These are phyloP conservation scores for Dicerorhinus sumatrensis DNA, from an alignment of 2,113 vertebrate genomes.

Conservation along the genomic window DNA sequence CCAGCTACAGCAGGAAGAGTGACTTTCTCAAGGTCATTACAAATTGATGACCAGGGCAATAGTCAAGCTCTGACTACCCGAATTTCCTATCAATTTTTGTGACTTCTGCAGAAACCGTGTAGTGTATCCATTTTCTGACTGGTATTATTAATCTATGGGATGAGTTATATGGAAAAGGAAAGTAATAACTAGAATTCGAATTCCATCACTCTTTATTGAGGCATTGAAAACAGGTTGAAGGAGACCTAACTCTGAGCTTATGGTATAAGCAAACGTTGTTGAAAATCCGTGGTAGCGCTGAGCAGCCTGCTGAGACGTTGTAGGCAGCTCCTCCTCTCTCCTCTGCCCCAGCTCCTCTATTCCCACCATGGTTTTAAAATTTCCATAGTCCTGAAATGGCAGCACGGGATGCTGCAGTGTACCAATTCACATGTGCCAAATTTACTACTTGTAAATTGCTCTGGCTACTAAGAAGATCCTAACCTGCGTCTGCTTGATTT, in stretches of 20 bases:
- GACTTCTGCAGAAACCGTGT: background rate
- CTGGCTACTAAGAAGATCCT: background rate
- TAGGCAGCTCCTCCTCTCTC: background rate
- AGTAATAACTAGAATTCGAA: background rate
- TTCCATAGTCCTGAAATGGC: background rate
- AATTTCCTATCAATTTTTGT: background rate
- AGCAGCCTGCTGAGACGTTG: background rate
- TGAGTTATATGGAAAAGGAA: background rate
- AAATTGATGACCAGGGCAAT: background rate
- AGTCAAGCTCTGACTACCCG: background rate
- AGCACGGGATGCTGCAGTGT: background rate
- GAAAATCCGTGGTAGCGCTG: background rate
- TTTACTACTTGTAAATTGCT: background rate
- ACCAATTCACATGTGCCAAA: background rate
- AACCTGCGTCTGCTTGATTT: background rate
- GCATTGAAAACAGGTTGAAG: background rate
- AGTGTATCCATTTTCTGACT: background rate
- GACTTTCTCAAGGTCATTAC: conserved; percentile 53
- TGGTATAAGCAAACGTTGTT: background rate
- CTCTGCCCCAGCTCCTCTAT: background rate
- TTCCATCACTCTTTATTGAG: background rate
- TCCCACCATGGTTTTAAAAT: background rate
- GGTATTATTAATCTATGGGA: background rate
- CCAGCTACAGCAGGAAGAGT: background rate
- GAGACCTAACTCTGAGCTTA: background rate